Evolutionary conservation across 2,888 invertebrate genomes (phyloP).

Genomic region (Dicyrtomina minuta): DNA sequence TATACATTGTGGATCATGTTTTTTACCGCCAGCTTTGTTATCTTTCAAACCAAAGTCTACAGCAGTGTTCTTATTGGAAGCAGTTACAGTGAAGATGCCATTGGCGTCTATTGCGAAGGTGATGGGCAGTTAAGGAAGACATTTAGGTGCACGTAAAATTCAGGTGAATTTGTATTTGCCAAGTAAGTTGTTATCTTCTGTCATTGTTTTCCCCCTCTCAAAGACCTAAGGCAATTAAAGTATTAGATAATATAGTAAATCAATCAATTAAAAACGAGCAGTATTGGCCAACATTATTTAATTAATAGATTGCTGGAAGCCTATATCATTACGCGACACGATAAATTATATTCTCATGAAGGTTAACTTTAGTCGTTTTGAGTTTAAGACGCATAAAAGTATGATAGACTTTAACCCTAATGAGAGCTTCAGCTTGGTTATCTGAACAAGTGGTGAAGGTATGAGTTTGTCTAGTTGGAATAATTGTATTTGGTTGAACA

Average conservation of each 20-base stretch:
- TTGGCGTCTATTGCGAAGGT: conserved; percentile 90
- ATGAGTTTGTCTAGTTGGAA: conserved; percentile 66
- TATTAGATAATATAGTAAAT: no score
- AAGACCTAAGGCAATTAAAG: no score
- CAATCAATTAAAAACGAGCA: no score
- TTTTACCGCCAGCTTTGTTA: no score
- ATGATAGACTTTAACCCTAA: conserved; percentile 59
- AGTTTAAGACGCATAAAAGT: no score
- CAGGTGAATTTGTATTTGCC: conserved; percentile 97
- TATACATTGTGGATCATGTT: no score
- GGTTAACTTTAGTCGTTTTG: no score
- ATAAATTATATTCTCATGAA: no score
- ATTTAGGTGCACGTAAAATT: conserved; percentile 90
- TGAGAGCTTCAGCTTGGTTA: conserved; percentile 67
- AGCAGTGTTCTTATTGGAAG: conserved; percentile 87
- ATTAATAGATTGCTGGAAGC: no score
- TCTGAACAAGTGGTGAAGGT: conserved; percentile 67
- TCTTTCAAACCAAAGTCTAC: no score
- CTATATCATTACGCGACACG: no score
- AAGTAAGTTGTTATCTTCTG: conserved; percentile 89
- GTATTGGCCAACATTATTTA: no score
- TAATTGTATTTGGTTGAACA: conserved; percentile 68
- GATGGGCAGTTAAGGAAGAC: conserved; percentile 84
- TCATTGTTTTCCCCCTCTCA: conserved; percentile 93
- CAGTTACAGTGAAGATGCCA: conserved; percentile 93